These are phyloP conservation scores for Lydus trimaculatus DNA, from an alignment of 2,888 invertebrate genomes.

Conservation along the genomic window DNA sequence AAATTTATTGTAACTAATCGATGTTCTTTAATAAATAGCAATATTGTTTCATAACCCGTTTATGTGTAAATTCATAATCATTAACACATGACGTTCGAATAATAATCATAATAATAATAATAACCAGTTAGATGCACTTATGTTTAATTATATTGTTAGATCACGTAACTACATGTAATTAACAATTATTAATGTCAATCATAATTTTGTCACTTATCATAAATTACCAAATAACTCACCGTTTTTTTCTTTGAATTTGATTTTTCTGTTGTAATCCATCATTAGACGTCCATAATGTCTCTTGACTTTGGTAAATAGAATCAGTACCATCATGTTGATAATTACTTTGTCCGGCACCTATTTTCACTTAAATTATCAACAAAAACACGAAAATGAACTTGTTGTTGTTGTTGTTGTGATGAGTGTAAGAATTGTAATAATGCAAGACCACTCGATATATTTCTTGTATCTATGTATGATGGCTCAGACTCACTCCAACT, in stretches of 20 bases:
- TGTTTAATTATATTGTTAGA: background rate
- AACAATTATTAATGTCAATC: background rate
- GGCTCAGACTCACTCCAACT: slow-evolving; percentile 29
- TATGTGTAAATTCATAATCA: background rate
- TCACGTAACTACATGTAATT: background rate
- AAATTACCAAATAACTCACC: slow-evolving; percentile 56
- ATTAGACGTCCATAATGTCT: slow-evolving; percentile 60
- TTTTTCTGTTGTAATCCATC: slow-evolving; percentile 61
- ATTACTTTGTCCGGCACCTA: slow-evolving; percentile 67
- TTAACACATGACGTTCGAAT: background rate
- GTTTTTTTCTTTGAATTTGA: slow-evolving; percentile 65
- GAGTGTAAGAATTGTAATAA: slow-evolving; percentile 23
- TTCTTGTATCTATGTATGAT: slow-evolving; percentile 18
- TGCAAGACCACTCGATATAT: background rate
- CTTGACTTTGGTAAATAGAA: slow-evolving; percentile 53
- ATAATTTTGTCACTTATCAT: background rate
- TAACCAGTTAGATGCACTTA: background rate
- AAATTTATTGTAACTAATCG: background rate
- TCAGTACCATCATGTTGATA: slow-evolving; percentile 61
- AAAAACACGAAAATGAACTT: background rate
- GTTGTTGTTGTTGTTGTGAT: background rate
- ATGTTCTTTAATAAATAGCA: background rate
- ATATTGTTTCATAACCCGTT: background rate
- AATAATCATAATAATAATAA: background rate
- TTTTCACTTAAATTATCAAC: slow-evolving; percentile 55